A percentile compares a stretch with the other conserved stretches of the same genome.
Evolutionary conservation across 2,888 invertebrate genomes (phyloP).

Genomic region (Pachycephus smyrnensis): DNA sequence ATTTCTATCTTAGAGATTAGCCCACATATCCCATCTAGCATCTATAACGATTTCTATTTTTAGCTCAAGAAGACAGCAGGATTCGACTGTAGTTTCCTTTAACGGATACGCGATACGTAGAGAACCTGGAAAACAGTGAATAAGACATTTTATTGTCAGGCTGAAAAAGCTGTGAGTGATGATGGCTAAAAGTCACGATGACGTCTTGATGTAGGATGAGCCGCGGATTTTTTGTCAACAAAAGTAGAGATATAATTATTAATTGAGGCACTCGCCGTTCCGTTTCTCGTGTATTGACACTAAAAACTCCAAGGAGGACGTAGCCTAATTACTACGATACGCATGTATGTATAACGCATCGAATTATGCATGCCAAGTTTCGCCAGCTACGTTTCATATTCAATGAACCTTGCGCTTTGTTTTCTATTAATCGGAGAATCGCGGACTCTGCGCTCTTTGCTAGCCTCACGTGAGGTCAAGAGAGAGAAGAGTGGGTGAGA

Average conservation of each 20-base stretch:
- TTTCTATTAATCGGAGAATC: conserved; percentile 50
- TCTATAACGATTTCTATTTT: neutral
- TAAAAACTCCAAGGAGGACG: conserved; percentile 26
- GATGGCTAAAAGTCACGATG: neutral
- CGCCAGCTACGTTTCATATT: conserved; percentile 45
- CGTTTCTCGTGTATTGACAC: conserved; percentile 35
- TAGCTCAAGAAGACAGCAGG: neutral
- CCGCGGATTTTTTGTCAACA: neutral
- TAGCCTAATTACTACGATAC: neutral
- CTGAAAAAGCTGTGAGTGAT: neutral
- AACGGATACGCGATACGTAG: neutral
- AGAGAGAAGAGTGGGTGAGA: conserved; percentile 27
- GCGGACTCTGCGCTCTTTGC: conserved; percentile 35
- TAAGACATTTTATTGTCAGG: neutral
- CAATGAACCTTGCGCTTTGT: conserved; percentile 51
- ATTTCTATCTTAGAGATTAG: neutral
- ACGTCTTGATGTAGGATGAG: neutral
- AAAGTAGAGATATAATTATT: neutral
- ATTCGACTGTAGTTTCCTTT: neutral
- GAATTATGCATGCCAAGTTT: conserved; percentile 47
- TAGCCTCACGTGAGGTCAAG: conserved; percentile 43
- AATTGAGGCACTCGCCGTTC: neutral
- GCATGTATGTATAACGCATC: conserved; percentile 36
- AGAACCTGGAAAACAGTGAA: neutral
- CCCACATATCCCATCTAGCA: neutral